Evolutionary conservation across 2,113 vertebrate genomes (phyloP), one percentile per base, ranked within the genome.

Genomic region (Microcebus griseorufus): DNA sequence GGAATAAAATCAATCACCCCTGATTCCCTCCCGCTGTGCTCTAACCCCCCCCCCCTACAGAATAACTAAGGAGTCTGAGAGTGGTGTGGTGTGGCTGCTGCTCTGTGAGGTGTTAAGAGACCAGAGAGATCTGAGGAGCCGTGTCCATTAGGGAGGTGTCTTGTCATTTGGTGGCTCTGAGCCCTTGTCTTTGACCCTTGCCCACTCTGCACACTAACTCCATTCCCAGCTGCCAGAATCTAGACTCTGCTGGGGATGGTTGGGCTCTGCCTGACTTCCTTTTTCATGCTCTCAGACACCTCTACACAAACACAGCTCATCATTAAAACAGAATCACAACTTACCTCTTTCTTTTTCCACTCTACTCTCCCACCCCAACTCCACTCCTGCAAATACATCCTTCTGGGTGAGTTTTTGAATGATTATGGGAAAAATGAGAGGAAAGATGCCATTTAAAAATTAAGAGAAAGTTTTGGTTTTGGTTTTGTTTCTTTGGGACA

Each of bases 361-460:
- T 79, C 64, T 80, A 80, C 42, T 69, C 58, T 80, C 51, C 42
- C n/a, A 62, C 39, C 3, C 67, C 29, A 93, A 60, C 23, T 72
- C 22, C 34, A 85, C 11, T 16, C 75, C 37, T 86, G 20, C 60
- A 93, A 76, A 92, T 89, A 60, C 9, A 78, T 73, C 73, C 18
- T 51, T 81, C 25, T 82, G 10, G 72, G 7, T 89, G 6, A 11
- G 39, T 29, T 72, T 89, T 78, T 95, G 75, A 96, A 92, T 90
- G 37, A 85, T 42, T 0, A 67, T 73, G 51, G 17, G 34, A 91
- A 18, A 89, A 89, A 62, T 78, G 78, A 92, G 48, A 94, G 60
- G 39, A 95, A 85, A 89, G 18, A 55, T 55, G 48, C 65, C 39
- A 90, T 69, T 86, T 86, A 83, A 94, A 95, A 87, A 73, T 96